phyloP scores from a whole-genome alignment of 64 coral and sea anemone species.

The Anthopleura sola region DNA sequence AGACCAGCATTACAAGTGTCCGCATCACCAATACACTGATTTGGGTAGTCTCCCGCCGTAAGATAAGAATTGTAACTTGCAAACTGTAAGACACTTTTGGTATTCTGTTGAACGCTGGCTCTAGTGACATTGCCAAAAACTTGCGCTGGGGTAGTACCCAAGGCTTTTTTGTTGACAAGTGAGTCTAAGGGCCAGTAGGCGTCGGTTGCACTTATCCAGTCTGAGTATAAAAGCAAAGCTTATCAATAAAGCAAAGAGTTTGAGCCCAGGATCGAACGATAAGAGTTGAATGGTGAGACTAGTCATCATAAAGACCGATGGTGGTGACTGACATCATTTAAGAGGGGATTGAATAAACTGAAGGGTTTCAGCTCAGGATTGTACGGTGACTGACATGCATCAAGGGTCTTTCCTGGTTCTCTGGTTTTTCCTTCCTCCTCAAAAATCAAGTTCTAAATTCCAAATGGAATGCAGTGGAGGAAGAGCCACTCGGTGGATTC shows the following conservation, averaged over 20 bases:
- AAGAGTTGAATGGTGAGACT: too few species aligned
- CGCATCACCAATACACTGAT: conserved; percentile 48
- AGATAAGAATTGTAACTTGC: conserved; percentile 41
- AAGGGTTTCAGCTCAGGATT: too few species aligned
- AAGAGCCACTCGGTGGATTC: too few species aligned
- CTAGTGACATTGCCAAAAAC: conserved; percentile 38
- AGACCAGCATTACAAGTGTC: conserved; percentile 45
- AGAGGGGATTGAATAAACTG: too few species aligned
- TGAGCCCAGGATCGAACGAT: too few species aligned
- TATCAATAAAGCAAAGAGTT: not conserved
- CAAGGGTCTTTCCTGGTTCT: too few species aligned
- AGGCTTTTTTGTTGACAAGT: conserved; percentile 36
- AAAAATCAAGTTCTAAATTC: too few species aligned
- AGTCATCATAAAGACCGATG: too few species aligned
- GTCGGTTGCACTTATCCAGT: conserved; percentile 80
- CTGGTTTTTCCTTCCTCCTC: too few species aligned
- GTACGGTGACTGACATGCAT: too few species aligned
- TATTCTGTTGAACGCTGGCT: conserved; percentile 23
- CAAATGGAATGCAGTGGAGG: too few species aligned
- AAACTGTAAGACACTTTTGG: conserved; percentile 22
- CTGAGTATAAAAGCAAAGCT: conserved; percentile 13
- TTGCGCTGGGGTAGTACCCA: conserved; percentile 47
- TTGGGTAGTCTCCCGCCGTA: conserved; percentile 10
- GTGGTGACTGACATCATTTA: too few species aligned
- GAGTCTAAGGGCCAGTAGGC: conserved; percentile 67